Base-by-base conservation (phyloP, 2,888 invertebrate species). In the Cybosia mesomella region DNA sequence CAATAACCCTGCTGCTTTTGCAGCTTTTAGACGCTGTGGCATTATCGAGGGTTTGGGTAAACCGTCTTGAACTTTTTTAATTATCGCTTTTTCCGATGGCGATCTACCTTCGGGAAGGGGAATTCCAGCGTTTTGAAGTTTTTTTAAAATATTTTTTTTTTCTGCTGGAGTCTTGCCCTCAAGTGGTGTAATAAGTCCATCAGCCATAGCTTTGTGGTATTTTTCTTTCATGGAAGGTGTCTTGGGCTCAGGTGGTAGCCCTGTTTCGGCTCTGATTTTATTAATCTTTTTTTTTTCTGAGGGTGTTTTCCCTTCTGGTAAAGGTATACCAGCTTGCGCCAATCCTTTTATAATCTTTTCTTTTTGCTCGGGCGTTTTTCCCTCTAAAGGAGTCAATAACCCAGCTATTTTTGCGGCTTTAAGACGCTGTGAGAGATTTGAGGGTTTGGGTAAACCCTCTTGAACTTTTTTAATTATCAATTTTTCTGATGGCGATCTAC, bases 301-400 rank as follows among this genome's bases (percentile, higher is more conserved):
- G 0, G 59, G 59, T 36, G 59, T 59, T 24, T 24, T 60, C 0
- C 60, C 60, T 24, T 43, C 43, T 34, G 60, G 60, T 43, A 60
- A 22, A 53, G 61, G 61, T 1, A 53, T 0, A 62, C 0, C 2
- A 24, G 39, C 9, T 55, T 65, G 70, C 0, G 76, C 83, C 43
- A 84, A 70, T 1, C 69, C 78, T 58, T 4, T 82, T 2, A 83
- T 11, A 1, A 83, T 80, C 13, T 77, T 79, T 65, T 83, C 82
- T 69, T 83, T 83, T 66, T 84, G 74, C 28, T 68, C 68, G 2
- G 72, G 71, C 7, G 82, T 64, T 72, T 85, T 85, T 0, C 79
- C 80, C 61, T 72, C 64, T 1, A 84, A 67, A 1, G 80, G 80
- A 0, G 77, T 82, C 7, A 84, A 7, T 1, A 76, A 18, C 0